Evolutionary conservation across 2,797 vertebrate species (phyloP), one percentile per base, ranked within the genome.

Genomic region (Falco columbarius): DNA sequence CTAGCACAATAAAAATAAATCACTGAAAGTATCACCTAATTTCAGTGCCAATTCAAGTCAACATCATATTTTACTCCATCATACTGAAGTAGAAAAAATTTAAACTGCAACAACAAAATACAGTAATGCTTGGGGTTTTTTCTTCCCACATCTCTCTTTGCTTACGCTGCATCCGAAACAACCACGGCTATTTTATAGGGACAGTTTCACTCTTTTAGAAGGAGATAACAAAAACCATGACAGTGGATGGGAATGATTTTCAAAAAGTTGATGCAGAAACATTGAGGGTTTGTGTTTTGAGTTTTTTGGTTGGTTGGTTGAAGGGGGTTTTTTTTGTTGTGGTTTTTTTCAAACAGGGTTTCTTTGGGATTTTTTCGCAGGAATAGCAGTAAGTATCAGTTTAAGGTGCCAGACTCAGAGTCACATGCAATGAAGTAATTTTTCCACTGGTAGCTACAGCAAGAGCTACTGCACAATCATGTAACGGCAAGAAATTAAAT

Each of bases 361-460:
- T 86, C 61, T 54, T 40, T 7, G 1, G 10, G 17, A 11, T 72
- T 83, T 44, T 46, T 38, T 21, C 26, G 1, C 55, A 6, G 42
- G 54, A 87, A 70, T 27, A 89, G 59, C 66, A 75, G 26, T 67
- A 94, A 95, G 27, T 56, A 87, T 54, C 52, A 42, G 59, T 63
- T 67, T 34, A 62, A 95, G 55, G 89, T 83, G 83, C 84, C 83
- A 95, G 75, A 67, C 54, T 79, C 81, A 44, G 73, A 54, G 63
- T 81, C 90, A 95, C 42, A 32, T 58, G 93, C 61, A 87, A 32
- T 92, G 71, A 97, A 93, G 83, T 72, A 10, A 95, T 91, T 93
- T 91, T 95, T 86, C 92, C 89, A 83, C 80, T 42, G 51, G 55
- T 44, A 81, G 66, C 51, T 70, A 70, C 47, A 91, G 84, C 82